Base-by-base conservation (phyloP, 2,888 invertebrate genomes). In the Apamea anceps region DNA sequence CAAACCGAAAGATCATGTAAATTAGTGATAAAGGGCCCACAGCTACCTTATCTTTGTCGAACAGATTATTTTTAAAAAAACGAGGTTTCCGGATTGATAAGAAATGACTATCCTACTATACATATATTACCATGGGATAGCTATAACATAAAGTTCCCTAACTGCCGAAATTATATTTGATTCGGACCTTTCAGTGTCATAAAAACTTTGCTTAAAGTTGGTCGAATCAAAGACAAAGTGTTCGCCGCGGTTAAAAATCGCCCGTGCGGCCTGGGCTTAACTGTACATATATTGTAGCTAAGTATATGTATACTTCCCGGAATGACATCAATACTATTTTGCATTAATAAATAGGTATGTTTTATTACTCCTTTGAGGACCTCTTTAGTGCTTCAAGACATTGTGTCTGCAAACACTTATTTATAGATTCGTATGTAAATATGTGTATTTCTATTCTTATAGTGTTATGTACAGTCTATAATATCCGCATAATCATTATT, bases 401-500 rank as follows among this genome's bases (percentile, higher is more conserved):
- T 70, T 65, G 63, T 70, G 68, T 80, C 72, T 76, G 21, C 62
- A 54, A 28, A 71, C 48, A 72, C 72, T 62, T 85, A 85, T 77
- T 65, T 45, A 63, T 81, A 81, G 72, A 72, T 71, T 54, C 37
- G 18, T 78, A 72, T 85, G 70, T 77, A 63, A 74, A 77, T 85
- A 28, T 45, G 54, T 66, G 15, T 66, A 37, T 77, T 81, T 84
- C 65, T 81, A 81, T 85, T 84, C 77, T 65, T n/a, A 76, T 10
- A 32, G 25, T 67, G 42, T 54, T 79, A 28, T 67, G 67, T 68
- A 72, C 76, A 13, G 63, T 68, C n/a, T 42, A n/a, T 73, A 76
- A 84, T 75, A 62, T 73, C 66, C 65, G 37, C 54, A 42, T 84
- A 82, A 84, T 84, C 15, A 65, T 72, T 79, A 84, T 84, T 74